Evolutionary conservation across 2,113 vertebrate genomes (phyloP), one percentile per base, ranked within the genome.

Genomic region (Sinocyclocheilus anshuiensis): DNA sequence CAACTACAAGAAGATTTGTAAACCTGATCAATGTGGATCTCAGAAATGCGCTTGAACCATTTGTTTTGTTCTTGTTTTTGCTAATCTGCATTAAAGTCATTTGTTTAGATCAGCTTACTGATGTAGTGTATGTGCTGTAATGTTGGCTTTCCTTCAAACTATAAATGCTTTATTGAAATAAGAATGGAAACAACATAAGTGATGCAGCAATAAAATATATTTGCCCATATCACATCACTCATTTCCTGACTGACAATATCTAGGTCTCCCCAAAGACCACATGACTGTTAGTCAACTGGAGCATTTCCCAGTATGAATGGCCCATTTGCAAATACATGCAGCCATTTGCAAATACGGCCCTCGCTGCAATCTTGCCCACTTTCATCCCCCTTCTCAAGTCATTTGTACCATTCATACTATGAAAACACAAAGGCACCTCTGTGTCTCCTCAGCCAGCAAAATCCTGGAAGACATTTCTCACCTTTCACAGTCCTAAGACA

Each of bases 1-100:
- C 92, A 96, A 91, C 97, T 99, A 84, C 59, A 91, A 87, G 76
- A 71, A n/a, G 29, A 77, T 36, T 50, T 53, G 67, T 16, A 71
- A 11, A n/a, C 4, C 4, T 53, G 16, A 36, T 71, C 53, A 53
- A 3, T 48, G 11, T 48, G 45, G 45, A 20, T 18, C 9, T 50
- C 24, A 77, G 24, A 77, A 53, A 20, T 18, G 15, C 45, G 3
- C 45, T 48, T 11, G 45, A 48, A 48, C 45, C 50, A 53, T 26
- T 53, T 65, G 7, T 65, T 13, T 65, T 65, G 2, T 65, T 26
- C n/a, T 65, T 65, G n/a, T 4, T 39, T 72, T 39, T 18, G 33
- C 13, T 16, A 1, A 71, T 39, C 67, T 71, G 15, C 63, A 67
- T 29, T 67, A 65, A 0, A 65, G 59, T 11, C n/a, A 10, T 71